Evolutionary conservation across 2,888 invertebrate genomes (phyloP).

Genomic region (Pelosia muscerda): DNA sequence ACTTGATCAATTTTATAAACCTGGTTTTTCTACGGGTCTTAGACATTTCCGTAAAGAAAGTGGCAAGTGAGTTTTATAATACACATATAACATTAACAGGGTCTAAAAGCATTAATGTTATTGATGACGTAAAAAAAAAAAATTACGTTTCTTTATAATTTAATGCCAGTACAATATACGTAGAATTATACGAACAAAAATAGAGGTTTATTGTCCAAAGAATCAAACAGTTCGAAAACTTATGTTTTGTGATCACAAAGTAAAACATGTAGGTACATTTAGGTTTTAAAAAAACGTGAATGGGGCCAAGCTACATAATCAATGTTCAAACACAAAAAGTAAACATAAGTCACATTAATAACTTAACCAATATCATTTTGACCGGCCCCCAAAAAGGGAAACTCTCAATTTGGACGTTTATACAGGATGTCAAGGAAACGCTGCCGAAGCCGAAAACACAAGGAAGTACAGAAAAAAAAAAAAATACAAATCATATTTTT

Average conservation of each 20-base stretch:
- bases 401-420: too few species aligned
- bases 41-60: neutral
- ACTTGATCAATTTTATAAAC: too few species aligned
- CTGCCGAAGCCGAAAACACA: too few species aligned
- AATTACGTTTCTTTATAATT: conserved; percentile 45
- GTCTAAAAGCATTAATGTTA: conserved; percentile 19
- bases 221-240: conserved; percentile 74
- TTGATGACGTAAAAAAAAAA: too few species aligned
- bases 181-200: conserved; percentile 63
- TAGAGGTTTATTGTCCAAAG: conserved; percentile 75
- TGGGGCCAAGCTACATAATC: conserved; percentile 78
- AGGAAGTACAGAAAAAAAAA: too few species aligned
- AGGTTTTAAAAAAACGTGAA: conserved; percentile 79
- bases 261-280: conserved; percentile 84
- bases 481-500: too few species aligned
- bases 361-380: neutral
- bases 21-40: neutral
- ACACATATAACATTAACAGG: conserved; percentile 22
- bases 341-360: conserved; percentile 46
- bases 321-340: conserved; percentile 79
- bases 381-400: too few species aligned
- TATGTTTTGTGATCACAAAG: conserved; percentile 79
- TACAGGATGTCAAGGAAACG: too few species aligned
- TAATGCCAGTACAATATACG: conserved; percentile 56
- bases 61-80: neutral